Evolutionary conservation across 2,888 invertebrate species (phyloP).

Genomic region (Torymus texanus): DNA sequence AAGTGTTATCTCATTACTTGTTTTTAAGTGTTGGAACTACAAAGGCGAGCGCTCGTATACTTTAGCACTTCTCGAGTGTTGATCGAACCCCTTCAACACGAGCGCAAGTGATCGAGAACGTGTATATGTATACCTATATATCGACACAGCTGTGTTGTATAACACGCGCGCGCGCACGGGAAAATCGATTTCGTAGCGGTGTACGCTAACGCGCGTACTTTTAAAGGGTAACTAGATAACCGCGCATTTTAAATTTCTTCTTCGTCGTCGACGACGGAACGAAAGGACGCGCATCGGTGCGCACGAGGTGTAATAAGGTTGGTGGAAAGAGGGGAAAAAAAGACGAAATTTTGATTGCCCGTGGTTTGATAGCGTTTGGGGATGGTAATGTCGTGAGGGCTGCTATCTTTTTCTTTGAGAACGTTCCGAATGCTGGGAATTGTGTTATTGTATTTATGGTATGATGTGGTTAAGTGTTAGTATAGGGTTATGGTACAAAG

Average conservation of each 20-base stretch:
- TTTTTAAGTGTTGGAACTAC: conserved; percentile 33
- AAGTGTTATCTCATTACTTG: conserved; percentile 40
- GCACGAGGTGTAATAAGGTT: no score
- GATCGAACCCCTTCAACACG: conserved; percentile 37
- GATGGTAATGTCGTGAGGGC: no score
- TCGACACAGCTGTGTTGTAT: background rate
- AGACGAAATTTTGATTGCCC: no score
- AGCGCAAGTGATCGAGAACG: background rate
- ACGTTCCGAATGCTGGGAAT: no score
- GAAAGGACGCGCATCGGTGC: no score
- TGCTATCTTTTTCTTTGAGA: no score
- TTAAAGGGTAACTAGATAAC: conserved; percentile 18
- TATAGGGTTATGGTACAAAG: no score
- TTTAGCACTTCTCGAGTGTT: conserved; percentile 38
- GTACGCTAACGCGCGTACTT: background rate
- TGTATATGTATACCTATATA: background rate
- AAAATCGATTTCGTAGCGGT: conserved; percentile 28
- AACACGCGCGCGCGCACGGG: background rate
- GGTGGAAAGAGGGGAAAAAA: no score
- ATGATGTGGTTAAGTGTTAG: no score
- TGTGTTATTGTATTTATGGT: no score
- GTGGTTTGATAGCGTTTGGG: no score
- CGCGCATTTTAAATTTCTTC: conserved; percentile 13
- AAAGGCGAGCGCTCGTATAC: conserved; percentile 18
- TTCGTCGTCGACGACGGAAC: no score